A percentile compares a stretch with the other conserved stretches of the same genome.
These are phyloP conservation scores for Rhingia rostrata DNA, from an alignment of 2,888 invertebrate species.

Conservation along the genomic window DNA sequence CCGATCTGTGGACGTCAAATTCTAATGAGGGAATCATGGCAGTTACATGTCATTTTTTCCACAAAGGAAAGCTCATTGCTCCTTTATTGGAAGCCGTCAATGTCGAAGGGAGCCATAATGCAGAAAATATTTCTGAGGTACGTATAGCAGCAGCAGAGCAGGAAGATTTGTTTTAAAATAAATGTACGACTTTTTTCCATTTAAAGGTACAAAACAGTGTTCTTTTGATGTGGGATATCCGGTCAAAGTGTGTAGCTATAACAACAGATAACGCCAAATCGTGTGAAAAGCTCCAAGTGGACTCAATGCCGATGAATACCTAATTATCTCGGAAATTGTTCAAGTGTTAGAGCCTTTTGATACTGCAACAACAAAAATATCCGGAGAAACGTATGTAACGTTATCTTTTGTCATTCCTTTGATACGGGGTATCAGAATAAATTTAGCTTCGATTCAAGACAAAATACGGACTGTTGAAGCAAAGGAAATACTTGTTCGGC, in stretches of 20 bases:
- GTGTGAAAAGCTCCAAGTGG: conserved; percentile 5
- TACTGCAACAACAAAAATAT: conserved; percentile 7
- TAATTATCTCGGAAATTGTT: too few species aligned
- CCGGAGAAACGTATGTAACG: conserved; percentile 12
- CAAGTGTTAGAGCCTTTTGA: too few species aligned
- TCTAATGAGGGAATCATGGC: conserved; percentile 17
- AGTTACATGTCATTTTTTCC: conserved; percentile 17
- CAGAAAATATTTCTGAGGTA: too few species aligned
- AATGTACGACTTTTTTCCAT: background rate
- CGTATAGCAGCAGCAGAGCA: too few species aligned
- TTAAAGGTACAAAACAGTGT: conserved; percentile 6
- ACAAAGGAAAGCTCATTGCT: conserved; percentile 7
- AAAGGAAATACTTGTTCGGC: conserved; percentile 2
- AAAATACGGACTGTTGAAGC: background rate
- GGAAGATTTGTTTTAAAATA: too few species aligned
- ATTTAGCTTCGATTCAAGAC: background rate
- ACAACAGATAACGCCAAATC: conserved; percentile 18
- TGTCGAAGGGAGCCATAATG: conserved; percentile 11
- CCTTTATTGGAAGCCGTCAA: conserved; percentile 18
- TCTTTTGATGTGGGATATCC: conserved; percentile 15
- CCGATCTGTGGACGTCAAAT: conserved; percentile 3
- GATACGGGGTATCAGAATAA: background rate
- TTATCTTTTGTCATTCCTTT: conserved; percentile 22
- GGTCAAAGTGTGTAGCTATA: conserved; percentile 21
- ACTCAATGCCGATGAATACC: too few species aligned